Evolutionary conservation across 2,113 vertebrate species (phyloP).

Genomic region (Cyphotilapia sp.): DNA sequence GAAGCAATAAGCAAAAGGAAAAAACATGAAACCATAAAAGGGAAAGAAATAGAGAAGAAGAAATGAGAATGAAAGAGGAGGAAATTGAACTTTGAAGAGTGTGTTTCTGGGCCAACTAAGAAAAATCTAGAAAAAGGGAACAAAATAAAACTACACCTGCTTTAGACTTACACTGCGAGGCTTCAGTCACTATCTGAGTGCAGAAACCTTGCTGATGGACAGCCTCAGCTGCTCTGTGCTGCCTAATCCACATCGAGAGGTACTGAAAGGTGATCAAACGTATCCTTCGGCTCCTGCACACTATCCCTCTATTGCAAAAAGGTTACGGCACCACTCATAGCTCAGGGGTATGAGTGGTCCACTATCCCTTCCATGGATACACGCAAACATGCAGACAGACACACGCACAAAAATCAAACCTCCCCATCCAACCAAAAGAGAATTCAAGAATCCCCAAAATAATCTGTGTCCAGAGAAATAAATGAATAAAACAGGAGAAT

Average conservation of each 20-base stretch:
- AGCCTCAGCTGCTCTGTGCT: constrained; percentile 32
- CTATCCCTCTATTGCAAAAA: neutral
- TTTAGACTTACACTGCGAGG: neutral
- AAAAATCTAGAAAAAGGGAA: neutral
- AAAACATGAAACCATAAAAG: neutral
- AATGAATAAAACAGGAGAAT: constrained; percentile 44
- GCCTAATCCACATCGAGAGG: neutral
- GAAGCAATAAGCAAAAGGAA: neutral
- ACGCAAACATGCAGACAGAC: neutral
- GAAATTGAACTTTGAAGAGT: neutral
- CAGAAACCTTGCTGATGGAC: constrained; percentile 12
- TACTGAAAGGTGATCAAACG: constrained; percentile 44
- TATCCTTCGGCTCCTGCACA: neutral
- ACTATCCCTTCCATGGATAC: neutral
- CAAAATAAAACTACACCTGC: neutral
- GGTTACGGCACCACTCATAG: neutral
- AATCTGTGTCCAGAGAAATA: constrained; percentile 18
- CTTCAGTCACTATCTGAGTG: neutral
- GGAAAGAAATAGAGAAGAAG: neutral
- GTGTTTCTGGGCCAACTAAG: neutral
- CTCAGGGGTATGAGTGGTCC: neutral
- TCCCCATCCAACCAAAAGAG: neutral
- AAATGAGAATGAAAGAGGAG: neutral
- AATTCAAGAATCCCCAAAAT: constrained; percentile 6
- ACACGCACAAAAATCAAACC: neutral